phyloP scores from a whole-genome alignment of 1,140 invertebrate genomes.

The Bombus fervidus region DNA sequence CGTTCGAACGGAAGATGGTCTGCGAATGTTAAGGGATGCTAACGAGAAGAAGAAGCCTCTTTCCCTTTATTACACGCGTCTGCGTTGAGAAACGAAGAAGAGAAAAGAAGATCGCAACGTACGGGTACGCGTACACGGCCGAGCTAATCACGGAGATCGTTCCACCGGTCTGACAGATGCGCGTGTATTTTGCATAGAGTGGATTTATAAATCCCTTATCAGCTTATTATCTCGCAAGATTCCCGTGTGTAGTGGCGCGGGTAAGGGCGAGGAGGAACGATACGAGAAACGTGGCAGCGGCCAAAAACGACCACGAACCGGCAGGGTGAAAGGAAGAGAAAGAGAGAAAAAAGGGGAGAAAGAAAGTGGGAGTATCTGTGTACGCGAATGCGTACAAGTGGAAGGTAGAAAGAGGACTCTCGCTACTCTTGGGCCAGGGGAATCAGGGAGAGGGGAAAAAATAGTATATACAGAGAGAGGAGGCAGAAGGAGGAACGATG shows the following conservation, averaged over 20 bases:
- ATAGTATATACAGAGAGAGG: constrained; percentile 4
- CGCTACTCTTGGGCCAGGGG: constrained; percentile 5
- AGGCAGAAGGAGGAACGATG: constrained; percentile 35
- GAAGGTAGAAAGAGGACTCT: constrained; percentile 28
- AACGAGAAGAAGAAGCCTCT: neutral
- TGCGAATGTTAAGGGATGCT: neutral
- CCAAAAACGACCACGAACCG: constrained; percentile 49
- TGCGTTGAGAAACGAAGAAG: too few relatives aligned
- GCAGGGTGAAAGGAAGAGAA: neutral
- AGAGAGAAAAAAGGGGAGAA: neutral
- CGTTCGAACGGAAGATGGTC: neutral
- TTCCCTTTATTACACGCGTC: neutral
- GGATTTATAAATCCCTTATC: constrained; percentile 52
- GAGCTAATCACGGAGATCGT: constrained; percentile 44
- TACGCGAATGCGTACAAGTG: constrained; percentile 37
- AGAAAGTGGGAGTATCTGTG: constrained; percentile 31
- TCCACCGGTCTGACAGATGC: constrained; percentile 31
- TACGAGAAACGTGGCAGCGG: constrained; percentile 53
- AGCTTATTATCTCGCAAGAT: constrained; percentile 58
- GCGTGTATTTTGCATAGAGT: constrained; percentile 42
- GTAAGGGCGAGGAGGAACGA: constrained; percentile 37
- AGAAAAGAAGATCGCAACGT: constrained; percentile 7
- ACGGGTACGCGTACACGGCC: constrained; percentile 15
- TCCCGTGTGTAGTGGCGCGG: constrained; percentile 12
- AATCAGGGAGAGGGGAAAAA: constrained; percentile 34